A percentile compares a stretch with the other conserved stretches of the same genome.
phyloP scores from a whole-genome alignment of 2,888 invertebrate genomes.

The Megalurothrips usitatus region DNA sequence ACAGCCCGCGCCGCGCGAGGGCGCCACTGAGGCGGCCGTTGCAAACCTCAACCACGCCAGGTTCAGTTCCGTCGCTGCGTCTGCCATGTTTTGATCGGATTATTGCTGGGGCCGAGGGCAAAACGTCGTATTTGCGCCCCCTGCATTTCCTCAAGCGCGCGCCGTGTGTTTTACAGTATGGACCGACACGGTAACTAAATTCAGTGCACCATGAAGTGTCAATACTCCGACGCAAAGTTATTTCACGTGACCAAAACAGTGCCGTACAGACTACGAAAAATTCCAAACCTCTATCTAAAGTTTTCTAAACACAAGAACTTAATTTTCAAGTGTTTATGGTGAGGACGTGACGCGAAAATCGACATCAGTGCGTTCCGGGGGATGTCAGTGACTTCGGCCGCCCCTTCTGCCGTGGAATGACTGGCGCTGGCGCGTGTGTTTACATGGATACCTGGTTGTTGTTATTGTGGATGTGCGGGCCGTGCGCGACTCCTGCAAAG shows the following conservation, averaged over 20 bases:
- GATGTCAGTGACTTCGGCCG: not conserved
- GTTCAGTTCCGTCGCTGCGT: constrained; percentile 20
- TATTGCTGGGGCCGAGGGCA: not conserved
- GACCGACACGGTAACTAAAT: constrained; percentile 8
- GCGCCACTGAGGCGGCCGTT: constrained; percentile 12
- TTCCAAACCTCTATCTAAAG: constrained; percentile 21
- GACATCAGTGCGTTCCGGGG: not conserved
- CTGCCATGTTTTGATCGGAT: constrained; percentile 26
- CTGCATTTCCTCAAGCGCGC: not conserved
- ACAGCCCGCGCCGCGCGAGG: not conserved
- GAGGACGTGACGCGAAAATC: not conserved
- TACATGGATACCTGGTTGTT: constrained; percentile 26
- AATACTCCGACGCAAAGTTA: constrained; percentile 21
- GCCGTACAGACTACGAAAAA: constrained; percentile 24
- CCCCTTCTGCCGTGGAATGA: not conserved
- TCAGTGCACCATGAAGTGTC: constrained; percentile 20
- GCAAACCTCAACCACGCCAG: constrained; percentile 19
- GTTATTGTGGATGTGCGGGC: constrained; percentile 22
- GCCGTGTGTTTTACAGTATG: not conserved
- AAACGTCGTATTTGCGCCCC: constrained; percentile 1
- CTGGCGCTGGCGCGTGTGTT: not conserved
- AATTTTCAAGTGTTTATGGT: constrained; percentile 14
- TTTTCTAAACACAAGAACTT: constrained; percentile 23
- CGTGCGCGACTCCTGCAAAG: not conserved
- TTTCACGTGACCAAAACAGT: constrained; percentile 26